Conservation (phyloP, 1,140 invertebrate genomes). For the Melanaphis sacchari region DNA sequence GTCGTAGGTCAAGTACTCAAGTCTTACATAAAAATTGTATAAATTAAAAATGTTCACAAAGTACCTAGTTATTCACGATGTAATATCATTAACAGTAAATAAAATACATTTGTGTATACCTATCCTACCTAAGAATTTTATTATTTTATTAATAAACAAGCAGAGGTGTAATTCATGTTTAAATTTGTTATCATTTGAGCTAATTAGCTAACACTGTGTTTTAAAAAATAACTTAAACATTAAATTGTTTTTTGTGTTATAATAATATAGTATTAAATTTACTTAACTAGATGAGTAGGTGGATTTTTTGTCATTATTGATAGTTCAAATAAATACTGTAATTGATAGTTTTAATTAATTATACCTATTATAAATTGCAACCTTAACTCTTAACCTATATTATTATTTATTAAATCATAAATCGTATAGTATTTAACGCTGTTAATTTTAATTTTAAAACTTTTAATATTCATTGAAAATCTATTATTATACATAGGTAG, state of each 20-base stretch:
- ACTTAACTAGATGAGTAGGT: not conserved
- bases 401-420: not conserved
- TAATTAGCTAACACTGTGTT: not conserved
- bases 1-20: not conserved
- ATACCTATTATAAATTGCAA: not conserved
- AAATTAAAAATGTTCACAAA: not conserved
- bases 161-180: not conserved
- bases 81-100: not conserved
- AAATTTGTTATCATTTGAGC: not conserved
- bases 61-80: not conserved
- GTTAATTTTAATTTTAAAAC: not conserved
- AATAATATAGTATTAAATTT: not conserved
- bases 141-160: not conserved
- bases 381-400: not conserved
- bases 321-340: not conserved
- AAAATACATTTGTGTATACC: not conserved
- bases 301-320: not conserved
- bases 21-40: not conserved
- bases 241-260: not conserved
- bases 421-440: not conserved
- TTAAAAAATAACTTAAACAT: not conserved
- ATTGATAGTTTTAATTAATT: not conserved
- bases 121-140: not conserved
- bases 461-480: not conserved
- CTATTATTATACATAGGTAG: not conserved